These are phyloP conservation scores for Hyposoter didymator DNA, from an alignment of 2,888 invertebrate genomes.

Conservation along the genomic window DNA sequence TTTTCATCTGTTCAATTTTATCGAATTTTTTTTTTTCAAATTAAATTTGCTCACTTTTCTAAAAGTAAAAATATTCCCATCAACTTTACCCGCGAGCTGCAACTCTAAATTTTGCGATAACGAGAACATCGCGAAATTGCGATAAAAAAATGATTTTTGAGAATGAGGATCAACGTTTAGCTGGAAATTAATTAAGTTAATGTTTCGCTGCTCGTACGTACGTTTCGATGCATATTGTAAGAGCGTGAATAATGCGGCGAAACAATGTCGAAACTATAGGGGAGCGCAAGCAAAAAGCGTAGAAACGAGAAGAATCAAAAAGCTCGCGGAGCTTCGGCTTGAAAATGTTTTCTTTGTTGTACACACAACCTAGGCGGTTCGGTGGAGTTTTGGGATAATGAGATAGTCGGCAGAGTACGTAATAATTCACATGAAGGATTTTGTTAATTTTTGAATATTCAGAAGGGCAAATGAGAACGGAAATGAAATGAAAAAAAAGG, in stretches of 20 bases:
- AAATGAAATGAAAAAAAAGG: background rate
- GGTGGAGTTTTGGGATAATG: background rate
- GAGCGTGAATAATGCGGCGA: background rate
- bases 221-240: background rate
- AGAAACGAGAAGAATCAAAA: background rate
- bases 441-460: background rate
- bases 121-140: no score
- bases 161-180: background rate
- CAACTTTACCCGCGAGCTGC: no score
- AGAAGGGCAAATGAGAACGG: background rate
- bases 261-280: background rate
- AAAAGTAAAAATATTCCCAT: background rate
- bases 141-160: background rate
- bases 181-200: background rate
- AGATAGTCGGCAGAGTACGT: background rate
- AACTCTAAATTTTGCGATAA: no score
- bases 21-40: background rate
- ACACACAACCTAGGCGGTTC: background rate
- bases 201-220: background rate
- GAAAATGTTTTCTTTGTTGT: background rate
- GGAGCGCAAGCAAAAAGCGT: background rate
- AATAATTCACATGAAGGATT: background rate
- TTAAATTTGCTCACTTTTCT: background rate
- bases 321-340: background rate
- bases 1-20: no score